These are phyloP conservation scores for Alces alces DNA, from an alignment of 2,113 vertebrate species.

Conservation along the genomic window DNA sequence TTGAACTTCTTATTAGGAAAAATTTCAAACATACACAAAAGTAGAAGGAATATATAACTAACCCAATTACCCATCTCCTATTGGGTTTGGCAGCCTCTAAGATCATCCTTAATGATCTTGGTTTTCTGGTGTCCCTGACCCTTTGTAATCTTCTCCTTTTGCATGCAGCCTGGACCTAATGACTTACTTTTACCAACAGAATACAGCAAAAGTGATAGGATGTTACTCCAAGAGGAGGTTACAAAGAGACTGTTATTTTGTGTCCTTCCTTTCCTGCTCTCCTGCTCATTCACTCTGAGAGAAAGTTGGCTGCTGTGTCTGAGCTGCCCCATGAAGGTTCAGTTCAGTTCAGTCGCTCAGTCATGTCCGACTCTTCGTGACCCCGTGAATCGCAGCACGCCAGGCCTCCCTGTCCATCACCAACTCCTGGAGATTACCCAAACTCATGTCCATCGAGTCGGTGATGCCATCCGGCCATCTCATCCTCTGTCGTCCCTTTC, in stretches of 20 bases:
- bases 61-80: background rate
- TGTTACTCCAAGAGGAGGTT: background rate
- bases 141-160: background rate
- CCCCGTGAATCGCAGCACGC: fast-evolving
- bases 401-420: background rate
- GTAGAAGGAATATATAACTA: background rate
- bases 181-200: background rate
- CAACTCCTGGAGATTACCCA: background rate
- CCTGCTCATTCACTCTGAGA: background rate
- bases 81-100: background rate
- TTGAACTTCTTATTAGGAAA: background rate
- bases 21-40: background rate
- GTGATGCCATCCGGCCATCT: background rate
- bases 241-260: background rate
- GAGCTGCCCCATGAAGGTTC: background rate
- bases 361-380: background rate
- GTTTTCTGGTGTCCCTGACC: background rate
- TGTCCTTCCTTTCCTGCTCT: background rate
- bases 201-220: background rate
- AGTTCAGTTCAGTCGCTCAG: background rate
- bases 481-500: background rate
- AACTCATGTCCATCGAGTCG: background rate
- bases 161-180: background rate
- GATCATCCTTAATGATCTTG: background rate
- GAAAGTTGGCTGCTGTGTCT: background rate